Evolutionary conservation across 2,888 invertebrate genomes (phyloP).

Genomic region (Cephus nigrinus): DNA sequence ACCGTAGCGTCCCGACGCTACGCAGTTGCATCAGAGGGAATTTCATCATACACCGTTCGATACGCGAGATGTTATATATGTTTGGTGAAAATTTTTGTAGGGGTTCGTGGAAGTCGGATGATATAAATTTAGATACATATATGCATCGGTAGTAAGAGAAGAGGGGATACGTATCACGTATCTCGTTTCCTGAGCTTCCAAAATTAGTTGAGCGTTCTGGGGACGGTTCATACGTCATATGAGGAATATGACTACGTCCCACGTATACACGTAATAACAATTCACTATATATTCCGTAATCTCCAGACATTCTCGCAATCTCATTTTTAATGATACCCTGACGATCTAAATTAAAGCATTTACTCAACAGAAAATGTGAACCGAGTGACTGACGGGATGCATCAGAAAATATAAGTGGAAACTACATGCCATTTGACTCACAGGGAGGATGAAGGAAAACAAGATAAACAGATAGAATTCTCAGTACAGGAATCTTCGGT

Average conservation of each 20-base stretch:
- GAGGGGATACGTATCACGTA: neutral
- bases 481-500: neutral
- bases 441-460: neutral
- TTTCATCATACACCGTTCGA: slow-evolving; percentile 34
- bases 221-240: neutral
- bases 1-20: slow-evolving; percentile 61
- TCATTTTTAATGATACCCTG: neutral
- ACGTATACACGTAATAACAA: neutral
- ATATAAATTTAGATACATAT: no score
- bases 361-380: neutral
- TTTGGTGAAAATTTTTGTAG: neutral
- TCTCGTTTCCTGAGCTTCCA: neutral
- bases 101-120: neutral
- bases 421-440: neutral
- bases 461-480: neutral
- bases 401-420: neutral
- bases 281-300: neutral
- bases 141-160: neutral
- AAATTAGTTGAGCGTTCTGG: neutral
- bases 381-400: neutral
- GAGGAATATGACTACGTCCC: neutral
- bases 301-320: neutral
- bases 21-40: slow-evolving; percentile 59
- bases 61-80: slow-evolving; percentile 21
- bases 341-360: neutral